These are phyloP conservation scores for Neopipo cinnamomea DNA, from an alignment of 2,113 vertebrate genomes.

Conservation along the genomic window DNA sequence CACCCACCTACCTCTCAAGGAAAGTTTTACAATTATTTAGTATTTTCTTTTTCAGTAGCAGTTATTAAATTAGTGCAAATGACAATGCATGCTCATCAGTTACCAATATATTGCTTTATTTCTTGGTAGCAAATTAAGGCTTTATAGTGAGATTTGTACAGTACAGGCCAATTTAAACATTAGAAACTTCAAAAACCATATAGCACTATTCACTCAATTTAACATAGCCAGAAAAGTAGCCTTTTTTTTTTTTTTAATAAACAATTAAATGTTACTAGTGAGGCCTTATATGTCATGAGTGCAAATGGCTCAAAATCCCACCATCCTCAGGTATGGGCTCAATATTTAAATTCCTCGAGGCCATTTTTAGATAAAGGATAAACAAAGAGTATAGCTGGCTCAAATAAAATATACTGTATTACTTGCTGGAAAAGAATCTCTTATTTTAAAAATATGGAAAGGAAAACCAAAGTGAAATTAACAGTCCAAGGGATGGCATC, in stretches of 20 bases:
- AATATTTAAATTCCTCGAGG: background rate
- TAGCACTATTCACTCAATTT: conserved; percentile 67
- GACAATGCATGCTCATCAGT: background rate
- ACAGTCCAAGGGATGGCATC: background rate
- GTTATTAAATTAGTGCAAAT: background rate
- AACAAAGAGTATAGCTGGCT: conserved; percentile 6
- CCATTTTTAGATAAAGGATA: background rate
- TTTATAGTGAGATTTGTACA: conserved; percentile 78
- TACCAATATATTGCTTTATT: conserved; percentile 83
- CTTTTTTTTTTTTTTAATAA: conserved; percentile 34
- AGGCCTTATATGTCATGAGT: conserved; percentile 60
- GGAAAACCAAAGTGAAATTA: background rate
- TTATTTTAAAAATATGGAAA: conserved; percentile 27
- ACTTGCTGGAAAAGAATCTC: background rate
- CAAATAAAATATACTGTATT: background rate
- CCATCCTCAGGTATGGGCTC: conserved; percentile 19
- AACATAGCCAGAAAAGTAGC: conserved; percentile 70
- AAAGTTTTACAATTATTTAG: background rate
- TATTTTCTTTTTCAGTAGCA: background rate
- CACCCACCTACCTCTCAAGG: background rate
- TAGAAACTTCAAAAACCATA: conserved; percentile 62
- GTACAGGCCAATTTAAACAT: conserved; percentile 77
- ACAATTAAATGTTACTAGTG: conserved; percentile 55
- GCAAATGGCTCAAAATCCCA: conserved; percentile 61
- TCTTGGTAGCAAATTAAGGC: conserved; percentile 82